phyloP scores from a whole-genome alignment of 2,797 vertebrate species.

The Gastrophryne carolinensis region DNA sequence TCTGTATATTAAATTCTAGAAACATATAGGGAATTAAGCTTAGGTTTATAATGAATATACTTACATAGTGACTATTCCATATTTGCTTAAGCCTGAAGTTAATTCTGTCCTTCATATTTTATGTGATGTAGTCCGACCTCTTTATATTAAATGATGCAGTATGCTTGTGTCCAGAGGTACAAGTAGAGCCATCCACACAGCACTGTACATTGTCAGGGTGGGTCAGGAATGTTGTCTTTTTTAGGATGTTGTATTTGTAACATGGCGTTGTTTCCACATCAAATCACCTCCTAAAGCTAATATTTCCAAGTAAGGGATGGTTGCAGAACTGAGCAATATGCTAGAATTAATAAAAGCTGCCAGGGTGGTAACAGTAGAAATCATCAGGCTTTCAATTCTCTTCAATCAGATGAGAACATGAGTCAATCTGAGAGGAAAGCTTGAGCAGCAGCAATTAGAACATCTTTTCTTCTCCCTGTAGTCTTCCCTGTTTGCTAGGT shows the following conservation, averaged over 20 bases:
- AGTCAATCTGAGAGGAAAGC: background rate
- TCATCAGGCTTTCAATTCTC: background rate
- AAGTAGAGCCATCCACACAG: conserved; percentile 54
- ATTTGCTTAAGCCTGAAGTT: conserved; percentile 35
- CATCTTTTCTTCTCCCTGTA: background rate
- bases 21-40: background rate
- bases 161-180: conserved; percentile 41
- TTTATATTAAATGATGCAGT: conserved; percentile 53
- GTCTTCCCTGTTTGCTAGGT: background rate
- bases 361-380: background rate
- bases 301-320: background rate
- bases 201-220: conserved; percentile 46
- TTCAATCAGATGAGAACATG: background rate
- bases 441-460: background rate
- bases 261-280: background rate
- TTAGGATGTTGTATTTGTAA: background rate
- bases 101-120: conserved; percentile 39
- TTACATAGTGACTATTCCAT: conserved; percentile 63
- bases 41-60: conserved; percentile 54
- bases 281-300: background rate
- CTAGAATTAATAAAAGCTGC: background rate
- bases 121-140: conserved; percentile 38
- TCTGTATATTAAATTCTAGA: too few species aligned
- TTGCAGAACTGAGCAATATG: background rate
- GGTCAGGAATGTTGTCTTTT: conserved; percentile 18